Percentiles rank a stretch among this genome's conserved stretches.
phyloP scores from a whole-genome alignment of 2,888 invertebrate species.

The Theretra japonica region DNA sequence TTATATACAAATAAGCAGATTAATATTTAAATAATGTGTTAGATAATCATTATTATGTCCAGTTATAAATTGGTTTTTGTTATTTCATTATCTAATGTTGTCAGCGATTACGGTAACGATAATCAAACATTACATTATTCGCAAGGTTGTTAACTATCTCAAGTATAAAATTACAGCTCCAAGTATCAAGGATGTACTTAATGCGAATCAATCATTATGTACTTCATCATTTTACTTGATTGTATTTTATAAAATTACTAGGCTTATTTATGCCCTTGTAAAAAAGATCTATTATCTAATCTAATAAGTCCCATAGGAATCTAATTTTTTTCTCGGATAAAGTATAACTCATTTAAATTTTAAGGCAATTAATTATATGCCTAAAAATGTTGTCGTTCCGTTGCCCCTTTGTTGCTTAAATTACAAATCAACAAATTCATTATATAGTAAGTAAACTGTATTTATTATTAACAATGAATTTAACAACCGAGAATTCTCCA shows the following conservation, averaged over 20 bases:
- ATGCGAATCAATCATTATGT: background rate
- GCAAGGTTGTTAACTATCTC: background rate
- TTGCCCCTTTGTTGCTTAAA: no score
- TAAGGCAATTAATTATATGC: no score
- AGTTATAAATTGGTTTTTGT: conserved; percentile 10
- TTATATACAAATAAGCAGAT: background rate
- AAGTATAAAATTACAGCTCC: background rate
- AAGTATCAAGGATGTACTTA: background rate
- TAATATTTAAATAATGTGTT: background rate
- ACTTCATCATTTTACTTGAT: background rate
- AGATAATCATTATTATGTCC: background rate
- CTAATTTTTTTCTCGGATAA: no score
- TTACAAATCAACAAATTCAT: no score
- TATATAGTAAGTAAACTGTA: no score
- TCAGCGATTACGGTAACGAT: background rate
- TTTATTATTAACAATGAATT: no score
- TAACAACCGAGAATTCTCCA: no score
- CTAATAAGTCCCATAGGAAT: no score
- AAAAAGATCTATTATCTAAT: no score
- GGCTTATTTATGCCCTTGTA: no score
- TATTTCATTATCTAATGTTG: conserved; percentile 6
- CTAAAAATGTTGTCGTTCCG: no score
- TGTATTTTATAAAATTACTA: background rate
- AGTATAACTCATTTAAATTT: no score
- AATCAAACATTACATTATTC: conserved; percentile 9